phyloP scores from a whole-genome alignment of 2,888 invertebrate genomes.

The Drosophila fungiperda region DNA sequence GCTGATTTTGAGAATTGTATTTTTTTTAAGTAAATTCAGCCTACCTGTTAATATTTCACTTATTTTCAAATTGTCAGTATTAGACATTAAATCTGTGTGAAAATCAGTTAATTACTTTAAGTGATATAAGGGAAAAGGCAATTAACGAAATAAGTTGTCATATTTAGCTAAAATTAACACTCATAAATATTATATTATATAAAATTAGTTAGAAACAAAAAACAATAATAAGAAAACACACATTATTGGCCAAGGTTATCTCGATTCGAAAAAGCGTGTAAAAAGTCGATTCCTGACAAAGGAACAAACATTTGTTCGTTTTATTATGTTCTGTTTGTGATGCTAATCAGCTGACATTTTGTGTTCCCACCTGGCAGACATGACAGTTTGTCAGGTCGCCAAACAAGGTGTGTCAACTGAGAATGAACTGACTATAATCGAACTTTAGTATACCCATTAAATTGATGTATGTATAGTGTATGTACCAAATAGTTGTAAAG shows the following conservation, averaged over 20 bases:
- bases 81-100: background rate
- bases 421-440: conserved; percentile 3
- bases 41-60: background rate
- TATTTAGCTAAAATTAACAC: background rate
- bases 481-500: conserved; percentile 12
- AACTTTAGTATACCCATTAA: conserved; percentile 1
- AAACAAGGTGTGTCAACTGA: conserved; percentile 6
- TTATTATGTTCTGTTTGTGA: background rate
- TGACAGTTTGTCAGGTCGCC: conserved; percentile 20
- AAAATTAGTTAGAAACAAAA: too few relatives aligned
- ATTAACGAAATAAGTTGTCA: background rate
- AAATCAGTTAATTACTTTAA: background rate
- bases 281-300: background rate
- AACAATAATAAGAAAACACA: background rate
- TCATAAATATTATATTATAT: background rate
- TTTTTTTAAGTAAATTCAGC: background rate
- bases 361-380: conserved; percentile 18
- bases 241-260: background rate
- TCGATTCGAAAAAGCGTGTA: background rate
- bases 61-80: background rate
- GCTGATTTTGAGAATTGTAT: background rate
- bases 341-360: conserved; percentile 30
- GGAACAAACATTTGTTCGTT: conserved; percentile 14
- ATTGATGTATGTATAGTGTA: background rate
- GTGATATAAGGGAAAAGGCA: background rate